Percentiles rank a stretch among this genome's conserved stretches.
These are phyloP conservation scores for Dinothrombium tinctorium DNA, from an alignment of 1,140 invertebrate genomes.

Conservation along the genomic window DNA sequence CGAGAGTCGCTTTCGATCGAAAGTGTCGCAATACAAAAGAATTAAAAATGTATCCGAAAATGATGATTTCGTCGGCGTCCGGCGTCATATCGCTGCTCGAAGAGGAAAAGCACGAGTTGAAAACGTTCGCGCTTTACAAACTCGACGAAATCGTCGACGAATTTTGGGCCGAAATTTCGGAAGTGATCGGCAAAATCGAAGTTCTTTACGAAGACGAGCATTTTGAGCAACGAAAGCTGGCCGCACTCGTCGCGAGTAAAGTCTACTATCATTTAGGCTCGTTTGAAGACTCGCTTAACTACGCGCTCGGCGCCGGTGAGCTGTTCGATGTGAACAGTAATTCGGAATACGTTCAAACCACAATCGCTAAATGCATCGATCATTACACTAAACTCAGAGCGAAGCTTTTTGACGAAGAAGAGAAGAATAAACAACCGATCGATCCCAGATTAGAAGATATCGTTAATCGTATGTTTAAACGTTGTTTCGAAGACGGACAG, in stretches of 20 bases:
- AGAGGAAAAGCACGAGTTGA: conserved; percentile 71
- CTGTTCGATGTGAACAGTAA: conserved; percentile 78
- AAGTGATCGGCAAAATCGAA: conserved; percentile 92
- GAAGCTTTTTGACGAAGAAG: conserved; percentile 29
- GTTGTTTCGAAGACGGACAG: conserved; percentile 78
- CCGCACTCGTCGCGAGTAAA: conserved; percentile 90
- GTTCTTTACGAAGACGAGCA: conserved; percentile 74
- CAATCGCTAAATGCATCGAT: conserved; percentile 84
- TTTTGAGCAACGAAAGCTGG: conserved; percentile 64
- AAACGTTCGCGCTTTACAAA: conserved; percentile 71
- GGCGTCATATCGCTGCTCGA: conserved; percentile 87
- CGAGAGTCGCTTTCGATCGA: too few relatives aligned
- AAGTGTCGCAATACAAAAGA: too few relatives aligned
- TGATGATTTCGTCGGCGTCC: conserved; percentile 26
- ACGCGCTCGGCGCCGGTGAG: conserved; percentile 72
- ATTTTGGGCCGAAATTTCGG: conserved; percentile 96
- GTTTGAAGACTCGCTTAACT: conserved; percentile 81
- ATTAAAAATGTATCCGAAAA: conserved; percentile 1
- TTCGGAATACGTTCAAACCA: conserved; percentile 89
- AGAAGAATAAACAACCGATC: conserved; percentile 36
- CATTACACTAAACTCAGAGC: conserved; percentile 71
- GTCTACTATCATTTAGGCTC: conserved; percentile 93
- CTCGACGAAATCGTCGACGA: conserved; percentile 82
- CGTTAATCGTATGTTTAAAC: conserved; percentile 87
- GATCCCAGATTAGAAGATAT: conserved; percentile 74